These are phyloP conservation scores for Datnioides undecimradiatus DNA, from an alignment of 2,113 vertebrate species.

Conservation along the genomic window DNA sequence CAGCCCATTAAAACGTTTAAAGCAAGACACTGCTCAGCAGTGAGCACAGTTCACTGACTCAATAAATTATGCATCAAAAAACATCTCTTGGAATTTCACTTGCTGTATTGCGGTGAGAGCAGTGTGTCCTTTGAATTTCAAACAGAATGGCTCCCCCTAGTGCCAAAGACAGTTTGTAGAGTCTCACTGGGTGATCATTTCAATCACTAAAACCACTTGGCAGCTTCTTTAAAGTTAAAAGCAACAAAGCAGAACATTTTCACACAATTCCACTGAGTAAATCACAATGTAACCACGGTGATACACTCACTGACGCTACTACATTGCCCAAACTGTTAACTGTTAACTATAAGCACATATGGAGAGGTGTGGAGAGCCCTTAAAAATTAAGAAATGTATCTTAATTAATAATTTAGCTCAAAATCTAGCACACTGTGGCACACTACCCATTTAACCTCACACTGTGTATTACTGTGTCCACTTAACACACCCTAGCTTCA, in stretches of 20 bases:
- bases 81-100: slow-evolving; percentile 53
- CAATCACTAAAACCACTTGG: background rate
- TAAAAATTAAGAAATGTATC: background rate
- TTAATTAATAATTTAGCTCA: background rate
- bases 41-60: slow-evolving; percentile 56
- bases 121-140: slow-evolving; percentile 63
- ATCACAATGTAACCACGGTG: background rate
- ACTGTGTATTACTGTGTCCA: slow-evolving; percentile 5
- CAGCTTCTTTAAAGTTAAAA: background rate
- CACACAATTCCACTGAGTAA: background rate
- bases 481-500: slow-evolving; percentile 13
- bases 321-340: background rate
- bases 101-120: slow-evolving; percentile 31
- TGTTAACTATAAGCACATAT: background rate
- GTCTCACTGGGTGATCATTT: background rate
- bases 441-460: slow-evolving; percentile 17
- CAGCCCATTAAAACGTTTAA: slow-evolving; percentile 58
- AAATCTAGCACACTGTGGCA: background rate
- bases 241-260: background rate
- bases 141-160: slow-evolving; percentile 84
- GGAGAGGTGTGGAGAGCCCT: background rate
- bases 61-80: slow-evolving; percentile 75
- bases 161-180: slow-evolving; percentile 30
- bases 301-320: background rate
- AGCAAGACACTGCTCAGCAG: slow-evolving; percentile 41